phyloP scores from a whole-genome alignment of 2,888 invertebrate species.

The Parnassius glacialis region DNA sequence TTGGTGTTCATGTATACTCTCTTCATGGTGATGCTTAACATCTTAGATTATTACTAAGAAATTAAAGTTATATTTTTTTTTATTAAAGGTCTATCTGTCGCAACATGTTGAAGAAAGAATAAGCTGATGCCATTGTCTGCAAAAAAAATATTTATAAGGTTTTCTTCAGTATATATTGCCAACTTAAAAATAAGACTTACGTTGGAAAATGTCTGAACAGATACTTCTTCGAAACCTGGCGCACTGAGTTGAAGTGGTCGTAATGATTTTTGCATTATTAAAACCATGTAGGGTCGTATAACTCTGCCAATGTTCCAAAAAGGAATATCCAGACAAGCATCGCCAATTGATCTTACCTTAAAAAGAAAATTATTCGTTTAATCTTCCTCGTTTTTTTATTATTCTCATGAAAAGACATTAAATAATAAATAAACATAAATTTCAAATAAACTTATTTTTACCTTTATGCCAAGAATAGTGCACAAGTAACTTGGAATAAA shows the following conservation, averaged over 20 bases:
- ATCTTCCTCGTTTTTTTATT: no score
- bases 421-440: neutral
- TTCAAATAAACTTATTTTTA: constrained; percentile 25
- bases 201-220: constrained; percentile 58
- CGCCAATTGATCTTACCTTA: constrained; percentile 48
- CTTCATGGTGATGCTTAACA: no score
- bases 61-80: no score
- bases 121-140: constrained; percentile 59
- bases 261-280: constrained; percentile 59
- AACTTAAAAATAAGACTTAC: constrained; percentile 40
- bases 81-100: constrained; percentile 40
- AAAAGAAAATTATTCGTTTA: constrained; percentile 1
- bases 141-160: constrained; percentile 32
- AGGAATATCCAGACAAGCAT: constrained; percentile 53
- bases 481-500: constrained; percentile 46
- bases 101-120: constrained; percentile 61
- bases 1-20: no score
- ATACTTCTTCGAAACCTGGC: constrained; percentile 56
- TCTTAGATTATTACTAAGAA: no score
- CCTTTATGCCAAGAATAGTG: constrained; percentile 43
- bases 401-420: no score
- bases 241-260: constrained; percentile 51
- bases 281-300: constrained; percentile 54
- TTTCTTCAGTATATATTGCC: no score
- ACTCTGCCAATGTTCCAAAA: constrained; percentile 58